Base-by-base conservation (phyloP, 2,888 invertebrate genomes). In the Amphipyra tragopoginis region DNA sequence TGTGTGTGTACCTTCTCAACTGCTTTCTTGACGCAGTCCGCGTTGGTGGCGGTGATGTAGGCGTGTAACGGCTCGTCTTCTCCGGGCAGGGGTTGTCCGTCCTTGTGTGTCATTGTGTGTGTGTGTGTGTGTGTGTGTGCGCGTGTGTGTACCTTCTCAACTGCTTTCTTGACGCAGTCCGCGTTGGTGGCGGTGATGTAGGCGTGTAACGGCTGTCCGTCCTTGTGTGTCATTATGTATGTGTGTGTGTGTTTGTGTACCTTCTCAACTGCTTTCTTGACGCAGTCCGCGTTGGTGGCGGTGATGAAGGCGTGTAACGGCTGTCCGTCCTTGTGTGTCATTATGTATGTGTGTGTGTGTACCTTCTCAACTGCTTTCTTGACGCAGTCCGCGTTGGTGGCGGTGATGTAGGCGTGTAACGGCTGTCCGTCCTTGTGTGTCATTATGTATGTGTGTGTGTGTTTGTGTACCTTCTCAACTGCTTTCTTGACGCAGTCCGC, bases 51-150 rank as follows among this genome's bases (percentile, higher is more conserved):
- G 8, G 99, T 99, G 77, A 99, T 99, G 91, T 99, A 99, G 1
- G 99, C 99, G 95, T 99, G 99, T 65, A 99, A 95, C 1, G 99
- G 99, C 95, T 99, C 99, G 95, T 99, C 99, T 95, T 99, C 99
- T 5, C 99, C 99, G 0, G 99, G 99, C 87, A 99, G 95, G 13
- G 99, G 99, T 91, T 98, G 99, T 0, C 99, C 99, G 95, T 99
- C 99, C 94, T 99, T 99, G 76, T 99, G 96, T 5, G 33, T 33
- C 33, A 2, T 33, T 33, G 33, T 33, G 33, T 33, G 6, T 8
- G 1, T 2, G 2, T 2, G 5, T 3, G 3, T 3, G 3, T 3
- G 2, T 21, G 21, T 21, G 3, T 3, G 21, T 21, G n/a, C n/a
- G n/a, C n/a, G 21, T 21, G 10, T 5, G 13, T 13, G 5, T 80